Base-by-base conservation (phyloP, 2,797 vertebrate genomes). In the Menidia menidia region DNA sequence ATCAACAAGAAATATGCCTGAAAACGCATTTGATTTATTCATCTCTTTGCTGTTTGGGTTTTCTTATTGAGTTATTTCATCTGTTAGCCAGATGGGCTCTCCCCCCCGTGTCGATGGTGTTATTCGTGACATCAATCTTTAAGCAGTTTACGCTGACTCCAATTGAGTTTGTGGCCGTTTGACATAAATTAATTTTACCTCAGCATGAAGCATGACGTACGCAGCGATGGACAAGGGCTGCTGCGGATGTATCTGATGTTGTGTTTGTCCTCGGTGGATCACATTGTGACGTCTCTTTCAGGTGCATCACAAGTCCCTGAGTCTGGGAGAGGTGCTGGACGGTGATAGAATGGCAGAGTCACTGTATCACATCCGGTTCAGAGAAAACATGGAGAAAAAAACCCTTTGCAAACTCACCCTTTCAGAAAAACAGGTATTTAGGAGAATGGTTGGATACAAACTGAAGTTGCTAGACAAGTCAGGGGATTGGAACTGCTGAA, bases 301-400 rank as follows among this genome's bases (percentile, higher is more conserved):
- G 94, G 92, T 95, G 54, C 95, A 90, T 12, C 97, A 98, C 92
- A 97, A 97, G 84, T 96, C 96, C 68, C 92, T 98, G 69, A 97
- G 94, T 67, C 86, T 98, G 68, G 97, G 96, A 16, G 96, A 98
- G 79, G 96, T 98, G 64, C 81, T 97, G 85, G 96, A 97, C 54
- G 96, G 97, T 2, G 96, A 97, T 92, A 92, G 96, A 45, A 98
- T 98, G 97, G 97, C 97, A 0, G 95, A 96, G 75, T 97, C 96
- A 19, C 87, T 97, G 64, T 98, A 98, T 68, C 88, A 93, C 68
- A 95, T 98, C 64, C 91, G 77, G 45, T 98, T 97, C 89, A 91
- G 80, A 48, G 93, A 96, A 74, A 96, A 96, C 5, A 76, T 88
- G 2, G 95, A 96, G 50, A 95, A 89, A 73, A 93, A 88, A 77